These are phyloP conservation scores for Chrysomela aeneicollis DNA, from an alignment of 2,888 invertebrate genomes.

Conservation along the genomic window DNA sequence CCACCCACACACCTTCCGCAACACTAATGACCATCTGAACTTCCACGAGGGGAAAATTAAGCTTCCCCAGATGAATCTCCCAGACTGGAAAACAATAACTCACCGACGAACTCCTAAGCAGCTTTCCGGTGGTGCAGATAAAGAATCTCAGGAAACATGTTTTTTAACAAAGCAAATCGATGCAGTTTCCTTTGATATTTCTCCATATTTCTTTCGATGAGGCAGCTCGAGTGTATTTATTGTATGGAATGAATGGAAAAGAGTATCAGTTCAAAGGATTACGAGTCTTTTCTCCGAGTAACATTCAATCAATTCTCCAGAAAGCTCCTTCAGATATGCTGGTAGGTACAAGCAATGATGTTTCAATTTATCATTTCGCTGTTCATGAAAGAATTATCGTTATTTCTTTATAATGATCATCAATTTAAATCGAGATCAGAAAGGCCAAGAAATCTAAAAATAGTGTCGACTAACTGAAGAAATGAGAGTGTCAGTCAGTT, in stretches of 20 bases:
- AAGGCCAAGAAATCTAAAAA: too few relatives aligned
- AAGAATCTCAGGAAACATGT: constrained; percentile 36
- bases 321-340: too few relatives aligned
- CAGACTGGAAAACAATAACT: constrained; percentile 39
- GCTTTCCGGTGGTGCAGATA: constrained; percentile 33
- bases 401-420: too few relatives aligned
- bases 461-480: too few relatives aligned
- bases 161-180: constrained; percentile 31
- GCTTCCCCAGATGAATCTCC: constrained; percentile 16
- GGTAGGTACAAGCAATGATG: too few relatives aligned
- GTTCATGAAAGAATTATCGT: too few relatives aligned
- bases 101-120: constrained; percentile 32
- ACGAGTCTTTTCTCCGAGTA: constrained; percentile 23
- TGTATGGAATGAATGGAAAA: constrained; percentile 31
- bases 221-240: constrained; percentile 30
- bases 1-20: not conserved
- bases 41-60: constrained; percentile 14
- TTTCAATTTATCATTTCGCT: too few relatives aligned
- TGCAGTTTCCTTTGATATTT: constrained; percentile 25
- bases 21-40: constrained; percentile 21
- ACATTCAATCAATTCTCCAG: not conserved
- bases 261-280: constrained; percentile 19
- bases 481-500: too few relatives aligned
- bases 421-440: too few relatives aligned
- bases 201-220: constrained; percentile 23